Evolutionary conservation across 1,140 invertebrate genomes (phyloP), one percentile per base, ranked within the genome.

Genomic region (Ooceraea biroi): DNA sequence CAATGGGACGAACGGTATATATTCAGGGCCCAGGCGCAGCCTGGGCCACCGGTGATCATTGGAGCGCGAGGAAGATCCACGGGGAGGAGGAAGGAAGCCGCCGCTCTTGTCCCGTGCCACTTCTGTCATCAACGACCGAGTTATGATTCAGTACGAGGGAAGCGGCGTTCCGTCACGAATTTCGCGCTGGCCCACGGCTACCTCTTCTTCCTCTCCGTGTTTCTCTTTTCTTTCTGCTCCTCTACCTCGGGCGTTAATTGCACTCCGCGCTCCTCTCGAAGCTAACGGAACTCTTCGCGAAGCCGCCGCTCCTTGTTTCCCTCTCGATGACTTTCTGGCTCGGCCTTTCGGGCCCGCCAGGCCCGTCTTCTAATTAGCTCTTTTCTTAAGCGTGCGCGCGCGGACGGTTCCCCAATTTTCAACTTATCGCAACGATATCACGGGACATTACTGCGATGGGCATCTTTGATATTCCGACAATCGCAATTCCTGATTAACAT

Each of bases 111-210:
- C 84, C 63, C 80, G 82, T 77, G 71, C 71, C 82, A 76, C 82
- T 85, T 84, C 25, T 84, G 55, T 58, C 84, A 36, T 84, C 63
- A 85, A 77, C 84, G 82, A 71, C 57, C 72, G 84, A 85, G 72
- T 85, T 85, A 84, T 84, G 82, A 85, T 85, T 83, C 82, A 68
- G 80, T 63, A 85, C 80, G 82, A 74, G 46, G 71, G 63, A 66
- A 83, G 50, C 84, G 82, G 30, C 69, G 84, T 85, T 85, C 69
- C 84, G 80, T 76, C 80, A 83, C 69, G 61, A 85, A 68, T 83
- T 83, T 83, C 14, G 68, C 80, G 55, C 22, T 82, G 48, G 48
- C 61, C 74, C 74, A 68, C 19, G 36, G 22, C 22, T 61, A 27
- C 12, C 19, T 30, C 27, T 48, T 27, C 27, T 61, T 27, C 19